Evolutionary conservation across 2,113 vertebrate species (phyloP).

Genomic region (Calidris pygmaea): DNA sequence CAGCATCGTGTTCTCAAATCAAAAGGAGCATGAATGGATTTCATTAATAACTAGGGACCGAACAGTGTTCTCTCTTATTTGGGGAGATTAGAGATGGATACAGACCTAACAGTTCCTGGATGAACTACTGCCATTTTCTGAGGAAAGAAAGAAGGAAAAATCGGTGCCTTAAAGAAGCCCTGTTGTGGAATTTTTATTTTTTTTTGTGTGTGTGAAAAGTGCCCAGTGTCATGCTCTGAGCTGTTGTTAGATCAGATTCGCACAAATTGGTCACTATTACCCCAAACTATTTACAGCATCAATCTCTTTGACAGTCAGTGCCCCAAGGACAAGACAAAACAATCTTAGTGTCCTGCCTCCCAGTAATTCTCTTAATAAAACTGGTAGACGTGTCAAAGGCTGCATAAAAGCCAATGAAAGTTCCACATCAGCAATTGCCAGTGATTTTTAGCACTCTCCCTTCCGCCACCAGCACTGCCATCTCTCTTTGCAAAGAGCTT

Average conservation of each 20-base stretch:
- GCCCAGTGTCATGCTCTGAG: not conserved
- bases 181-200: not conserved
- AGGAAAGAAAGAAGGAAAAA: not conserved
- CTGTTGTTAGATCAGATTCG: not conserved
- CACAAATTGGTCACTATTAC: not conserved
- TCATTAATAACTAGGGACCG: not conserved
- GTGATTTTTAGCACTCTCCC: not conserved
- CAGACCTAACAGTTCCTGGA: not conserved
- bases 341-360: not conserved
- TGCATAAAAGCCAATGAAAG: not conserved
- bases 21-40: not conserved
- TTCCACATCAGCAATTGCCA: not conserved
- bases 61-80: not conserved
- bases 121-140: not conserved
- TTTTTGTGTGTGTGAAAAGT: not conserved
- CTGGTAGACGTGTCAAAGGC: not conserved
- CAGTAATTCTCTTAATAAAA: not conserved
- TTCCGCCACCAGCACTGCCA: not conserved
- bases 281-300: not conserved
- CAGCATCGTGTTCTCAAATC: not conserved
- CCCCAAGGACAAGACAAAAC: not conserved
- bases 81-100: not conserved
- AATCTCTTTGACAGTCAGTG: not conserved
- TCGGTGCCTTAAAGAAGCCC: not conserved
- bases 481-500: not conserved